Conservation (phyloP, 1,140 invertebrate species). For the Drosophila suzukii region DNA sequence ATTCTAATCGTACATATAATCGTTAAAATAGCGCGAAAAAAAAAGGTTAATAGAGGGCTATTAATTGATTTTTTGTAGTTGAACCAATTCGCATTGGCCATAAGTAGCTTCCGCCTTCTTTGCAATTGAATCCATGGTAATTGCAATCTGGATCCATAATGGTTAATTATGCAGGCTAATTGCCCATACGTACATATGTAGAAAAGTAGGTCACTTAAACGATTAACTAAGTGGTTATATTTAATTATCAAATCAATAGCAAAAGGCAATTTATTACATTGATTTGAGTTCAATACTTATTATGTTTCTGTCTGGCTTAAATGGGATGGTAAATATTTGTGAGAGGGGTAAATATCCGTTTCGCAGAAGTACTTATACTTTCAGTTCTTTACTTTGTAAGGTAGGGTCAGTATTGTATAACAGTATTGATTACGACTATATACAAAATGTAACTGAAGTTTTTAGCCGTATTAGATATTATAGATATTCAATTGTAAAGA, state of each 20-base stretch:
- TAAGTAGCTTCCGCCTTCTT: background rate
- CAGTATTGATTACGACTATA: no score
- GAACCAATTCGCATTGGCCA: background rate
- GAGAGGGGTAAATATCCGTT: no score
- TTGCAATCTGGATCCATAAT: constrained; percentile 8
- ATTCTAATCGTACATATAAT: constrained; percentile 1
- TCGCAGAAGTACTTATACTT: no score
- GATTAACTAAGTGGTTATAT: constrained; percentile 1
- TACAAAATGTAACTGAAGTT: no score
- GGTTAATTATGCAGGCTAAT: constrained; percentile 7
- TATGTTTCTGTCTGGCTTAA: background rate
- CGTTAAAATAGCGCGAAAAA: constrained; percentile 1
- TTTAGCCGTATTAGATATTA: no score
- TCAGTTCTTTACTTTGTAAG: no score
- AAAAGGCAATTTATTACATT: background rate
- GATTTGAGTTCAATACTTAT: background rate
- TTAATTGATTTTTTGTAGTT: background rate
- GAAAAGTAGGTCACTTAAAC: background rate
- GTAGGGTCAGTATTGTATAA: no score
- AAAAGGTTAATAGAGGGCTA: background rate
- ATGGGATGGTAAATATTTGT: background rate
- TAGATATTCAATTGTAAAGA: no score
- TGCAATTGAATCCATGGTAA: background rate
- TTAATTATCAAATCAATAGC: background rate
- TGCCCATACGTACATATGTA: background rate